Evolutionary conservation across 2,797 vertebrate genomes (phyloP), one percentile per base, ranked within the genome.

Genomic region (Danio kyathit): DNA sequence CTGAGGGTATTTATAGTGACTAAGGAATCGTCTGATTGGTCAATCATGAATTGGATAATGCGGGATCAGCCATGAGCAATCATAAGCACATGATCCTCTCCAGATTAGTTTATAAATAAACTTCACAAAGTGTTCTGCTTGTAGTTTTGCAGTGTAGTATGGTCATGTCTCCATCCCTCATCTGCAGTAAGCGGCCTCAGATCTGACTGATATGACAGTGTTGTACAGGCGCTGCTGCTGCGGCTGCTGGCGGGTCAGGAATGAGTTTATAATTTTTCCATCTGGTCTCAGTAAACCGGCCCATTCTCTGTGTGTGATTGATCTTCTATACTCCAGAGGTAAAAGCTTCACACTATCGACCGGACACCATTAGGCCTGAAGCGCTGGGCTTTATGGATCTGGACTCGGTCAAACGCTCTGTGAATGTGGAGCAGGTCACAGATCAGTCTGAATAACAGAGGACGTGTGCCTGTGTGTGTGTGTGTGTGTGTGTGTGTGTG

Each of bases 351-450:
- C 8, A 29, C 41, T 92, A 94, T 93, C 90, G 93, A 95, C 91
- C 92, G 88, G 72, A 90, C 7, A 48, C 14, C 91, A 93, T 93
- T 93, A 92, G 90, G 89, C 86, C 85, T 77, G 75, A 79, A 61
- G 86, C 88, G 70, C 57, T 70, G 71, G 73, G 54, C 83, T 89
- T 91, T 88, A 91, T 88, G 88, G 89, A 86, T 89, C 43, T 63
- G 83, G 83, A 88, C 72, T 70, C 82, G 87, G 70, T 74, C 83
- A 86, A 83, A 51, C 83, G 89, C 87, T 90, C 83, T 88, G 86
- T 86, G 85, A 90, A 90, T 88, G 88, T 88, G 92, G 86, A 82
- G 76, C 84, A 80, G 56, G 56, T 17, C 67, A 6, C 19, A 13
- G 44, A 60, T 75, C 6, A 52, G 59, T 13, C 48, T 44, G 14